phyloP scores from a whole-genome alignment of 1,140 invertebrate genomes.

The Magallana ariakensis region DNA sequence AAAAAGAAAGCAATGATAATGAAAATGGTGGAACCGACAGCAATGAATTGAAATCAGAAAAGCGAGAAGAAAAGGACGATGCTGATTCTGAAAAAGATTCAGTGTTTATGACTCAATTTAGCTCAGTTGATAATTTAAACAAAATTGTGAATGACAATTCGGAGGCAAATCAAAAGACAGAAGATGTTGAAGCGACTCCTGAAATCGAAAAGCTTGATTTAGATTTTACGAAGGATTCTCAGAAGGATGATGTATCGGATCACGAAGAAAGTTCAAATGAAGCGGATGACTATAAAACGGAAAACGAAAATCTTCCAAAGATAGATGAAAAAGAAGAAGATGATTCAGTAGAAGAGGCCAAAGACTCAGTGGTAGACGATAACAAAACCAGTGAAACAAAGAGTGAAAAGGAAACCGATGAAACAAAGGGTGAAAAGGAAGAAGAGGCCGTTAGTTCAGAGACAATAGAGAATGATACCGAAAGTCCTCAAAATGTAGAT shows the following conservation, averaged over 20 bases:
- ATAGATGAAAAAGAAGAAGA: background rate
- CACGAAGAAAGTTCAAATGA: background rate
- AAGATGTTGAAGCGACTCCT: background rate
- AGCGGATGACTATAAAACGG: background rate
- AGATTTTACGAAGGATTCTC: constrained; percentile 67
- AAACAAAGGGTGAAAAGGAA: background rate
- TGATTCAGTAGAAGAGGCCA: background rate
- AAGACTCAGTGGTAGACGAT: background rate
- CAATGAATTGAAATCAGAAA: background rate
- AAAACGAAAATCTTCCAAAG: background rate
- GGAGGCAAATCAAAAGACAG: constrained; percentile 21
- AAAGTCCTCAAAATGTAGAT: constrained; percentile 22
- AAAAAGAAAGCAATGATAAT: constrained; percentile 21
- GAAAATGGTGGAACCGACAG: constrained; percentile 21
- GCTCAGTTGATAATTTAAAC: constrained; percentile 28
- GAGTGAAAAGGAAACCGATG: background rate
- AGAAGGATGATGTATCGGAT: constrained; percentile 66
- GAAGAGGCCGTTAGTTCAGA: background rate
- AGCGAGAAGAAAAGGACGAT: background rate
- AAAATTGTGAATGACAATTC: constrained; percentile 25
- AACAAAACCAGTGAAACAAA: background rate
- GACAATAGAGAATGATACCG: constrained; percentile 1
- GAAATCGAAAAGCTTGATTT: constrained; percentile 9
- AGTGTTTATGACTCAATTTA: constrained; percentile 46
- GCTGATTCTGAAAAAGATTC: background rate